Base-by-base conservation (phyloP, 2,797 vertebrate species). In the Pipistrellus kuhlii region DNA sequence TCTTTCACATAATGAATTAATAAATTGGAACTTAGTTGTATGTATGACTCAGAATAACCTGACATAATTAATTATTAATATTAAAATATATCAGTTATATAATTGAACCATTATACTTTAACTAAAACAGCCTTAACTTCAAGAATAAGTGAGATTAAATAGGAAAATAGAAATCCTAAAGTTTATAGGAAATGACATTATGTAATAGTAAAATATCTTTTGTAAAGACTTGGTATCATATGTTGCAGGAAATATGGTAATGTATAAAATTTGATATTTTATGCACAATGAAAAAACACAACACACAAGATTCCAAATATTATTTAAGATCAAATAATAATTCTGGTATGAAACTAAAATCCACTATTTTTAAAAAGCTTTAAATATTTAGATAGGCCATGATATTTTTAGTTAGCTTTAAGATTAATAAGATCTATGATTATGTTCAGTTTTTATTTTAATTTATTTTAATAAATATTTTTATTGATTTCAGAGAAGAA, bases 31-130 rank as follows among this genome's bases (percentile, higher is more conserved):
- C 20, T 84, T 41, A 57, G 30, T 44, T 53, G 18, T 21, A 72
- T n/a, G 2, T 27, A 68, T 23, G 27, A 53, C 9, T 90, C 72
- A 96, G 83, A 59, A 86, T 73, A 44, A 55, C 5, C n/a, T 78
- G 55, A 21, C 0, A 32, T 48, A 30, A 90, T 80, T 48, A 92
- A 90, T 80, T 48, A 92, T 71, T 75, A 71, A 77, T 66, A 84
- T 77, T 4, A 93, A 94, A 92, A 78, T 35, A n/a, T 71, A n/a
- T 71, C 17, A 75, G 2, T 55, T 32, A 82, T 71, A 76, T 88
- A 80, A 78, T 9, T 57, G 23, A 66, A 41, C 25, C 32, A 44
- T 66, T 94, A 30, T 86, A 86, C 82, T 89, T 95, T 90, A 94
- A 73, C 4, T 44, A 88, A 86, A 96, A 76, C 20, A 85, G 53